These are phyloP conservation scores for Mesocricetus auratus DNA, from an alignment of 2,113 vertebrate genomes.

Conservation along the genomic window DNA sequence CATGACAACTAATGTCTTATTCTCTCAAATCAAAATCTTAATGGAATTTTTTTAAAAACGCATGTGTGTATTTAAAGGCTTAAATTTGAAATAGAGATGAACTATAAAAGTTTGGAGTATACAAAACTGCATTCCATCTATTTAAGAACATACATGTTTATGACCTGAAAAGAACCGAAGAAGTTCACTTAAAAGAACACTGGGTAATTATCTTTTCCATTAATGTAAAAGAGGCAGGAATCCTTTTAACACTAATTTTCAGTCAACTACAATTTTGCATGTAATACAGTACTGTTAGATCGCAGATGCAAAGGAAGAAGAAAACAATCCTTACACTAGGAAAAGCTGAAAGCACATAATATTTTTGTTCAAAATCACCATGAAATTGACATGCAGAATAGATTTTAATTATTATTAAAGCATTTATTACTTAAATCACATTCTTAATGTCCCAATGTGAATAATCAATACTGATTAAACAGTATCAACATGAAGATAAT, in stretches of 20 bases:
- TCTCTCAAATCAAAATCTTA: conserved; percentile 60
- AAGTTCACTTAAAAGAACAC: conserved; percentile 62
- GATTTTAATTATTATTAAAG: neutral
- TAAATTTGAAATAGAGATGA: conserved; percentile 58
- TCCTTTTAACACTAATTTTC: conserved; percentile 64
- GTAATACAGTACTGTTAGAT: conserved; percentile 9
- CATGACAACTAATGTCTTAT: conserved; percentile 68
- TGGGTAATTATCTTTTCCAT: conserved; percentile 64
- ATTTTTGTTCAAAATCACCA: neutral
- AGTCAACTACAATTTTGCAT: conserved; percentile 50
- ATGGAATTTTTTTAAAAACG: conserved; percentile 29
- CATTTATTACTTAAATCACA: neutral
- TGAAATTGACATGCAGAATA: neutral
- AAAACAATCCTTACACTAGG: neutral
- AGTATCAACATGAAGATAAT: neutral
- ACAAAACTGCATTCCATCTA: conserved; percentile 53
- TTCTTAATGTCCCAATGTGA: neutral
- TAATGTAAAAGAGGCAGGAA: conserved; percentile 66
- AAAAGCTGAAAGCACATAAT: neutral
- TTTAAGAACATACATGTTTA: conserved; percentile 68
- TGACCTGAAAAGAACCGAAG: conserved; percentile 66
- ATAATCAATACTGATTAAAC: neutral
- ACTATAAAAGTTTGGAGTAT: conserved; percentile 42
- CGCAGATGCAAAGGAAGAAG: neutral
- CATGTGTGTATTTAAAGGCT: conserved; percentile 1